These are phyloP conservation scores for Proales similis DNA, from an alignment of 1,140 invertebrate genomes.

Conservation along the genomic window DNA sequence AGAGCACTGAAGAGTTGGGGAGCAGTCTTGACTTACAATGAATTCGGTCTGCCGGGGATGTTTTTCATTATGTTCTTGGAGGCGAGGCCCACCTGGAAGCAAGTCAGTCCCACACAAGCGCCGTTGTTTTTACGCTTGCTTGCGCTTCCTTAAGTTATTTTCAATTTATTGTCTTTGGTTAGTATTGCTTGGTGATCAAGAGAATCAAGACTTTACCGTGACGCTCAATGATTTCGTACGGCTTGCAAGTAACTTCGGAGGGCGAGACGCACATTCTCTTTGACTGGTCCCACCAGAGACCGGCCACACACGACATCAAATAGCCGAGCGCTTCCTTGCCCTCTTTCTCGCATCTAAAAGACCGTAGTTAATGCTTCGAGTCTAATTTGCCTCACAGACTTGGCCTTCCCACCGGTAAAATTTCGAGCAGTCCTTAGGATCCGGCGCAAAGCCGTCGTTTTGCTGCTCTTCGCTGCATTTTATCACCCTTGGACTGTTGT, in stretches of 20 bases:
- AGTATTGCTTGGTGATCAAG: too few species aligned
- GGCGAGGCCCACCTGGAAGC: slow-evolving; percentile 12
- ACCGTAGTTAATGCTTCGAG: not conserved
- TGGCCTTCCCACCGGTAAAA: slow-evolving; percentile 6
- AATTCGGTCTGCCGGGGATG: slow-evolving; percentile 5
- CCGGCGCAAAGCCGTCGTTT: slow-evolving; percentile 23
- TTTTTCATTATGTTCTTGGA: slow-evolving; percentile 32
- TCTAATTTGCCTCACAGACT: not conserved
- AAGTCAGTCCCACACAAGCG: slow-evolving; percentile 9
- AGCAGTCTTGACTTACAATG: not conserved
- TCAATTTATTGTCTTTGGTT: too few species aligned
- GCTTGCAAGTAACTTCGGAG: slow-evolving; percentile 20
- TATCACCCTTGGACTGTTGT: slow-evolving; percentile 1
- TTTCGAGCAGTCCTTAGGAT: slow-evolving; percentile 38
- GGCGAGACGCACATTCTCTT: slow-evolving; percentile 29
- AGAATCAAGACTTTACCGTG: not conserved
- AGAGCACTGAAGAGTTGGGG: not conserved
- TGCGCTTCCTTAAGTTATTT: too few species aligned
- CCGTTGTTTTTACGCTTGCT: too few species aligned
- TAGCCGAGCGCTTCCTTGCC: not conserved
- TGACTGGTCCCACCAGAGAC: slow-evolving; percentile 37
- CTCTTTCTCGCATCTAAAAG: not conserved
- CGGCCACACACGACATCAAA: slow-evolving; percentile 16
- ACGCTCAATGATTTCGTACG: slow-evolving; percentile 21
- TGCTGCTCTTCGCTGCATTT: slow-evolving; percentile 5